phyloP scores from a whole-genome alignment of 1,140 invertebrate species.

The Drosophila virilis region DNA sequence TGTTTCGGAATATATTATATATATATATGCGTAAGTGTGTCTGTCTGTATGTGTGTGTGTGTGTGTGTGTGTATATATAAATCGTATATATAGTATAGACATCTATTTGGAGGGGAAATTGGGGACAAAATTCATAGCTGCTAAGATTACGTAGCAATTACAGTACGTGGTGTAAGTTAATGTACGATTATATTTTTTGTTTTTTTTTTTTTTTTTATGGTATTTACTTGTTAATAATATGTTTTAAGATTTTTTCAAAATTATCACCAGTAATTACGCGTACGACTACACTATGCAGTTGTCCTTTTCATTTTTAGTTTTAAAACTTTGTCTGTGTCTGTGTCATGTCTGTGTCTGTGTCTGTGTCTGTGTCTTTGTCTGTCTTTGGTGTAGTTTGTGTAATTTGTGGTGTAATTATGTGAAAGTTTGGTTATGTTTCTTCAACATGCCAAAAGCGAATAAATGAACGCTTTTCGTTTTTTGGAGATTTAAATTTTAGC shows the following conservation, averaged over 20 bases:
- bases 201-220: constrained; percentile 36
- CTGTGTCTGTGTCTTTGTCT: constrained; percentile 49
- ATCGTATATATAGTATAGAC: constrained; percentile 55
- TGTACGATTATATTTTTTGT: constrained; percentile 38
- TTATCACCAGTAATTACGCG: constrained; percentile 82
- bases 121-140: constrained; percentile 68
- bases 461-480: constrained; percentile 11
- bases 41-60: constrained; percentile 27
- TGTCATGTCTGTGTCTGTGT: constrained; percentile 52
- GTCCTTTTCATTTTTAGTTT: constrained; percentile 60
- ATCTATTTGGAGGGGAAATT: constrained; percentile 52
- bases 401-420: constrained; percentile 82
- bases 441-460: constrained; percentile 51
- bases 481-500: constrained; percentile 9
- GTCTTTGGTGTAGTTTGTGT: constrained; percentile 63
- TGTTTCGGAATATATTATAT: constrained; percentile 15
- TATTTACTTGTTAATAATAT: constrained; percentile 50
- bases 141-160: constrained; percentile 54
- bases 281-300: constrained; percentile 82
- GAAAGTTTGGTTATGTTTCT: constrained; percentile 49
- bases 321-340: constrained; percentile 57
- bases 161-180: constrained; percentile 37
- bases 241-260: constrained; percentile 71
- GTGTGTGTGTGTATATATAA: constrained; percentile 43
- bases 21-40: constrained; percentile 24